phyloP scores from a whole-genome alignment of 1,140 invertebrate species.

The Plodia interpunctella region DNA sequence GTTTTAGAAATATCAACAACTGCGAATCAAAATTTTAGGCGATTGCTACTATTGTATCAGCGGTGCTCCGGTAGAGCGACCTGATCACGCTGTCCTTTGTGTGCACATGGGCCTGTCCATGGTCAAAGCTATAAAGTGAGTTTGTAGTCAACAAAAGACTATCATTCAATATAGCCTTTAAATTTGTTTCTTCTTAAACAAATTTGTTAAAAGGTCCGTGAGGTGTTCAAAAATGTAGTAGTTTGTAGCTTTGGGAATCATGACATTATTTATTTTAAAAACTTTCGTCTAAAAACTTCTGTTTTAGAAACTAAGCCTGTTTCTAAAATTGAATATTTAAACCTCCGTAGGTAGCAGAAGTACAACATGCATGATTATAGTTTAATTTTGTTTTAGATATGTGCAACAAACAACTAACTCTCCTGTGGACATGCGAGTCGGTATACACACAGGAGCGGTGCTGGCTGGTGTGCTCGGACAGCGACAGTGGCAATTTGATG shows the following conservation, averaged over 20 bases:
- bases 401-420: constrained; percentile 97
- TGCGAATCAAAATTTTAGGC: constrained; percentile 96
- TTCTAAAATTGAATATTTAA: too few species aligned
- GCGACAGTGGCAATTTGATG: constrained; percentile 98
- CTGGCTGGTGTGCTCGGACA: constrained; percentile 97
- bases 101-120: constrained; percentile 97
- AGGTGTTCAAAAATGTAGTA: too few species aligned
- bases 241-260: too few species aligned
- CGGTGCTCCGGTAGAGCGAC: constrained; percentile 90
- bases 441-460: constrained; percentile 97
- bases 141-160: constrained; percentile 2
- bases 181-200: too few species aligned
- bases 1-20: constrained; percentile 92
- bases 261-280: too few species aligned
- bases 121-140: constrained; percentile 97
- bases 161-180: neutral
- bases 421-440: constrained; percentile 98
- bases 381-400: constrained; percentile 79
- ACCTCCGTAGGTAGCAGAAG: too few species aligned
- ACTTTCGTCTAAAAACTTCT: too few species aligned
- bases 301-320: too few species aligned
- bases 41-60: constrained; percentile 98
- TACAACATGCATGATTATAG: too few species aligned
- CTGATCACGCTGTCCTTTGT: constrained; percentile 95
- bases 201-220: too few species aligned